Conservation (phyloP, 2,113 vertebrate genomes). For the Istiophorus platypterus region DNA sequence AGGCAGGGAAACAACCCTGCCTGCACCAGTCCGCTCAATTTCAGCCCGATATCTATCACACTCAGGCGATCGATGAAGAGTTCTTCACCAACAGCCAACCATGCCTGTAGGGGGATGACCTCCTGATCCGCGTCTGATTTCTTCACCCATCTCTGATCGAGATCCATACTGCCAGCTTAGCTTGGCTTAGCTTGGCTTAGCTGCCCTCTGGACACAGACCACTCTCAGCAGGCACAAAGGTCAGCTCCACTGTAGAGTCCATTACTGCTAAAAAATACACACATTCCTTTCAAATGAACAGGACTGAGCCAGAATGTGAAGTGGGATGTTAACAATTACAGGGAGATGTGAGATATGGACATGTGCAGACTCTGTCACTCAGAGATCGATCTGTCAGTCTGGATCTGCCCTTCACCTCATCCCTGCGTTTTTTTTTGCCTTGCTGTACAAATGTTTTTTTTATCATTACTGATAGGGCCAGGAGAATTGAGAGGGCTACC, state of each 20-base stretch:
- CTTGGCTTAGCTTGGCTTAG: conserved; percentile 72
- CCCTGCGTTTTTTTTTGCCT: not conserved
- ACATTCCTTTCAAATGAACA: conserved; percentile 41
- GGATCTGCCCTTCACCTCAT: conserved; percentile 29
- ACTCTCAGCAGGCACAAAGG: conserved; percentile 62
- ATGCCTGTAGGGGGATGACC: conserved; percentile 65
- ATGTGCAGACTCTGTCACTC: conserved; percentile 32
- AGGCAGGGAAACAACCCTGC: conserved; percentile 57
- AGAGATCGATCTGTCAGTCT: conserved; percentile 54
- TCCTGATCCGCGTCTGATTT: conserved; percentile 73
- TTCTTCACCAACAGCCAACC: conserved; percentile 58
- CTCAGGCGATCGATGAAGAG: conserved; percentile 60
- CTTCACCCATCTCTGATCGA: conserved; percentile 69
- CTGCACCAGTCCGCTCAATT: conserved; percentile 60
- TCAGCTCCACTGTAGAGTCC: conserved; percentile 58
- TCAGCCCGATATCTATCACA: conserved; percentile 62
- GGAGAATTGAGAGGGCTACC: conserved; percentile 1
- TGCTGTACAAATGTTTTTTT: conserved; percentile 37
- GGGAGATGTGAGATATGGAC: conserved; percentile 40
- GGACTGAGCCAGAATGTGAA: conserved; percentile 39
- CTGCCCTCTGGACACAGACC: conserved; percentile 68
- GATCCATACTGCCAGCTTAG: conserved; percentile 76
- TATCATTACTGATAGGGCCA: conserved; percentile 5
- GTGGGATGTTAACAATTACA: conserved; percentile 50
- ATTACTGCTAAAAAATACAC: conserved; percentile 58